Conservation (phyloP, 2,113 vertebrate species). For the Tragelaphus strepsiceros region DNA sequence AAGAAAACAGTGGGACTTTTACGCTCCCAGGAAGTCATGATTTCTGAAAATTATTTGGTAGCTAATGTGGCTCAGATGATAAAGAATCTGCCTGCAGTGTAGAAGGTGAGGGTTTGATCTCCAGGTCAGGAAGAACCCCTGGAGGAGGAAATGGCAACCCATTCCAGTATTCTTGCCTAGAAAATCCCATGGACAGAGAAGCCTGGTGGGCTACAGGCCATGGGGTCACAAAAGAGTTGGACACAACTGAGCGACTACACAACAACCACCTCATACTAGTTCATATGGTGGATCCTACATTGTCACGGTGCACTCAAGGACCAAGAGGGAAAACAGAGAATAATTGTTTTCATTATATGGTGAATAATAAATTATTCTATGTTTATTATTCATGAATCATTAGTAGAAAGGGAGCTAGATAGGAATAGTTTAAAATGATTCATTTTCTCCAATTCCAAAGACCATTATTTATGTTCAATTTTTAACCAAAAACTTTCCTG, state of each 20-base stretch:
- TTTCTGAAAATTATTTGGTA: conserved; percentile 55
- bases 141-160: background rate
- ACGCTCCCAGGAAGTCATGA: conserved; percentile 39
- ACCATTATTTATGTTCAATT: background rate
- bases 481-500: conserved; percentile 8
- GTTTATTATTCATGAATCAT: conserved; percentile 38
- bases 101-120: background rate
- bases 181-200: background rate
- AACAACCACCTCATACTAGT: background rate
- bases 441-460: background rate
- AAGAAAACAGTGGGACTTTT: conserved; percentile 54
- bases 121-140: background rate
- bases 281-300: conserved; percentile 61
- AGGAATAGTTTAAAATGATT: conserved; percentile 3
- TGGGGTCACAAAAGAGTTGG: background rate
- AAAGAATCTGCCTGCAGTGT: background rate
- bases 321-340: conserved; percentile 64
- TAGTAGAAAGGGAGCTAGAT: background rate
- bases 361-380: conserved; percentile 44
- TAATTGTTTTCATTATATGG: conserved; percentile 61
- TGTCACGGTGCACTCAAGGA: conserved; percentile 46
- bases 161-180: background rate
- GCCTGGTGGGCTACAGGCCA: background rate
- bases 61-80: background rate
- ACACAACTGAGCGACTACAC: background rate